Evolutionary conservation across 92 coral and sea anemone genomes (phyloP).

Genomic region (Meandrina meandrites): DNA sequence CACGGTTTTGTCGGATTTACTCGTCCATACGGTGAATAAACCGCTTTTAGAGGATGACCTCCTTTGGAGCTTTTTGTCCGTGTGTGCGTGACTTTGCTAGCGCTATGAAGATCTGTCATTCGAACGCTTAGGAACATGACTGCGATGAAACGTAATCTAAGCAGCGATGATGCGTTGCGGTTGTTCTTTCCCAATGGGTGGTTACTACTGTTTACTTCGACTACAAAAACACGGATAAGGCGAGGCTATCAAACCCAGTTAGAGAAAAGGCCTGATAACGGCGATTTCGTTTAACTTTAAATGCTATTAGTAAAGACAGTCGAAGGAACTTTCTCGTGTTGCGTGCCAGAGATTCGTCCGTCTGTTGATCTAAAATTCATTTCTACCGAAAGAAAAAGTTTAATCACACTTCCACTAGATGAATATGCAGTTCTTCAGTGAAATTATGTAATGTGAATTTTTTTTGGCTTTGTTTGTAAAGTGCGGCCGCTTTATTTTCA

Average conservation of each 20-base stretch:
- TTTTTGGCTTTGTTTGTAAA: constrained; percentile 11
- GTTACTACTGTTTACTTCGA: constrained; percentile 33
- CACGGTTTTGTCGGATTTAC: constrained; percentile 15
- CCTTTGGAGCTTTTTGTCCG: neutral
- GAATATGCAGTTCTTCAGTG: neutral
- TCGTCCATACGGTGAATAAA: constrained; percentile 2
- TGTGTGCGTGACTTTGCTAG: constrained; percentile 32
- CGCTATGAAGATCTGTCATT: constrained; percentile 39
- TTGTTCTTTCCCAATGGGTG: constrained; percentile 41
- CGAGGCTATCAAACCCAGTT: constrained; percentile 19
- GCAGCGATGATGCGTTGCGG: constrained; percentile 38
- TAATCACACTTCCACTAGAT: neutral
- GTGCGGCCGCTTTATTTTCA: constrained; percentile 13
- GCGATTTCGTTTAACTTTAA: neutral
- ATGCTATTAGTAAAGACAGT: neutral
- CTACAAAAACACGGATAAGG: constrained; percentile 43
- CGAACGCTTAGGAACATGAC: constrained; percentile 38
- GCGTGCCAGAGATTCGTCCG: neutral
- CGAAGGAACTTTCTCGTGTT: neutral
- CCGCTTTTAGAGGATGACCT: constrained; percentile 27
- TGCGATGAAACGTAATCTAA: constrained; percentile 30
- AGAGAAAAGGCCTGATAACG: constrained; percentile 16
- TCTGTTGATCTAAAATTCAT: neutral
- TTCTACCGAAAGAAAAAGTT: neutral
- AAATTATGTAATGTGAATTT: constrained; percentile 28